Evolutionary conservation across 2,888 invertebrate species (phyloP).

Genomic region (Spatulosminthurus flaviceps): DNA sequence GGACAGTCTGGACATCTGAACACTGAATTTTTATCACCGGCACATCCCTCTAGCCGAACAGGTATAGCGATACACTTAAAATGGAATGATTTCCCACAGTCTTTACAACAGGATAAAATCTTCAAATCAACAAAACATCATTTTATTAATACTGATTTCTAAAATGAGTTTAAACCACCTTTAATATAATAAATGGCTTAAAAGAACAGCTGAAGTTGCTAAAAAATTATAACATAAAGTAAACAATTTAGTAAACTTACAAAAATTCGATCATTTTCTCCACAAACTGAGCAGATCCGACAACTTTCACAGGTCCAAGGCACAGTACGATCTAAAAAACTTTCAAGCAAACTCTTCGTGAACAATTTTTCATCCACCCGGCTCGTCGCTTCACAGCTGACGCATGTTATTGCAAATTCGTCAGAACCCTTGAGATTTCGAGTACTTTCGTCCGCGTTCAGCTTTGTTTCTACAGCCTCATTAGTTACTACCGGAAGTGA

Average conservation of each 20-base stretch:
- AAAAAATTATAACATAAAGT: no score
- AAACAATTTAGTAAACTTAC: no score
- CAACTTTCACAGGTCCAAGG: conserved; percentile 53
- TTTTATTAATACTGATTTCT: no score
- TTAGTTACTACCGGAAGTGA: not conserved
- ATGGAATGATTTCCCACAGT: conserved; percentile 60
- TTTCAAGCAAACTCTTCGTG: conserved; percentile 30
- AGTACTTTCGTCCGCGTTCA: not conserved
- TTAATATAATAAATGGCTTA: no score
- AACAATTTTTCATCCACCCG: conserved; percentile 24
- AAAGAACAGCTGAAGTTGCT: no score
- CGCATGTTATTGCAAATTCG: conserved; percentile 24
- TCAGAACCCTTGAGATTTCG: not conserved
- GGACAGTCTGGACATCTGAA: conserved; percentile 36
- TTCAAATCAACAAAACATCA: conserved; percentile 39
- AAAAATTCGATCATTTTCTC: conserved; percentile 20
- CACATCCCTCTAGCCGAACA: conserved; percentile 11
- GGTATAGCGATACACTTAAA: conserved; percentile 50
- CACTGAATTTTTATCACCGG: not conserved
- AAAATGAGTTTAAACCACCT: no score
- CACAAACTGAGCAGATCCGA: conserved; percentile 50
- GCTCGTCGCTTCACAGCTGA: conserved; percentile 19
- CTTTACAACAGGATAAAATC: conserved; percentile 57
- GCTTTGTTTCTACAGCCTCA: not conserved
- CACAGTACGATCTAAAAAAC: conserved; percentile 29